Percentiles rank a stretch among this genome's conserved stretches.
phyloP scores from a whole-genome alignment of 2,113 vertebrate species.

The Grammomys surdaster region DNA sequence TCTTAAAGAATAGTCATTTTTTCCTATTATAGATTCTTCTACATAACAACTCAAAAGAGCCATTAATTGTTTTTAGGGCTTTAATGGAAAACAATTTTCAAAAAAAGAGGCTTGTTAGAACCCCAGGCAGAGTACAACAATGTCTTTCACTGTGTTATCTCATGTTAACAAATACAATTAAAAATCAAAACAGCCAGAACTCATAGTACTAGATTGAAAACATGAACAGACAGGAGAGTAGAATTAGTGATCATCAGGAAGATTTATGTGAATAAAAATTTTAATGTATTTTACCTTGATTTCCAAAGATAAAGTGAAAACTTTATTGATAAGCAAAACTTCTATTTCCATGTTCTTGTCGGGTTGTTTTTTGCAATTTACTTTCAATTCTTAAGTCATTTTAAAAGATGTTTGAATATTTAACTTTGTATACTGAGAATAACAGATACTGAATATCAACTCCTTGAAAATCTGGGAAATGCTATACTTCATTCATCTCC shows the following conservation, averaged over 20 bases:
- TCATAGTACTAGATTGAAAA: not conserved
- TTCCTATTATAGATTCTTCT: constrained; percentile 16
- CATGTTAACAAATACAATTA: constrained; percentile 5
- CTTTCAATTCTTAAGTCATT: constrained; percentile 40
- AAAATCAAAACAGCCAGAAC: not conserved
- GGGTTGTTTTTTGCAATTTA: not conserved
- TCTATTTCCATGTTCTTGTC: not conserved
- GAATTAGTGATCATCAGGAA: constrained; percentile 30
- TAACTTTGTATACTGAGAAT: constrained; percentile 41
- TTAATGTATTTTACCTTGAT: constrained; percentile 32
- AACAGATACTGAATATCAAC: constrained; percentile 14
- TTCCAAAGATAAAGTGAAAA: not conserved
- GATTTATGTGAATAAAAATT: not conserved
- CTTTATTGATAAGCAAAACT: constrained; percentile 26
- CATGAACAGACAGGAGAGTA: not conserved
- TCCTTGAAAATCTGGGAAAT: constrained; percentile 27
- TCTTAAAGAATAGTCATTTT: constrained; percentile 46
- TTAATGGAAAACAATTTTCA: constrained; percentile 52
- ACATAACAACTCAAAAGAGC: constrained; percentile 19
- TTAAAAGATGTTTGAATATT: constrained; percentile 42
- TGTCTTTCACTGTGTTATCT: not conserved
- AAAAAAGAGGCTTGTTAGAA: not conserved
- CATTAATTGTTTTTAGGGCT: not conserved
- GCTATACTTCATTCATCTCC: constrained; percentile 36
- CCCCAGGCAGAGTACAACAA: not conserved